Conservation (phyloP, 2,113 vertebrate genomes). For the Aspidoscelis tigris region DNA sequence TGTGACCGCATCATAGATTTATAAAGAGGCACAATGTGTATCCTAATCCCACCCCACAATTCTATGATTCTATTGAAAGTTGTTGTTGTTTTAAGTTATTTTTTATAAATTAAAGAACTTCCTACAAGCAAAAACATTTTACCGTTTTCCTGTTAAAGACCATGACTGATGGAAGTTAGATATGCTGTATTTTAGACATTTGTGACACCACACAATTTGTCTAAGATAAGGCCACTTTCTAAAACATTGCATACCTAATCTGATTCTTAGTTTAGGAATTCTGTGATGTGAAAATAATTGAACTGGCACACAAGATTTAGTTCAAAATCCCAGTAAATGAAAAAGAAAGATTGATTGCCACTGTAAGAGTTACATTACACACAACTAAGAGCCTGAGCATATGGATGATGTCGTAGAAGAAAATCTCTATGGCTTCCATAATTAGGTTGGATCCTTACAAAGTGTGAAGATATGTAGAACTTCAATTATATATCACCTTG, state of each 20-base stretch:
- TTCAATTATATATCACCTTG: not conserved
- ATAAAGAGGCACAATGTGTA: no score
- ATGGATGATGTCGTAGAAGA: not conserved
- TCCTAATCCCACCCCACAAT: no score
- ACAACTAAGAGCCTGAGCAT: not conserved
- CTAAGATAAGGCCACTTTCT: not conserved
- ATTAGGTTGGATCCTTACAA: no score
- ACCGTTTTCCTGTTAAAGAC: no score
- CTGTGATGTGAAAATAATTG: not conserved
- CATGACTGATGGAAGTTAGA: not conserved
- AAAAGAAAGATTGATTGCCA: no score
- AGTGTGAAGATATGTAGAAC: not conserved
- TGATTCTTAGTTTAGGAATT: not conserved
- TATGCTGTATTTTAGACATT: no score
- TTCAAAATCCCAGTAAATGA: not conserved
- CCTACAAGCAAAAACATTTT: no score
- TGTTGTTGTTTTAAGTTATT: no score
- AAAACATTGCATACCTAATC: not conserved
- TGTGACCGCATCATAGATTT: no score
- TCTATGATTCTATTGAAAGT: no score
- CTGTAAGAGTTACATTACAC: not conserved
- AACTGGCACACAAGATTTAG: not conserved
- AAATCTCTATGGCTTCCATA: not conserved
- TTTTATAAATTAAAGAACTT: no score
- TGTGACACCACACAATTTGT: no score